Evolutionary conservation across 2,797 vertebrate species (phyloP).

Genomic region (Anabas testudineus): DNA sequence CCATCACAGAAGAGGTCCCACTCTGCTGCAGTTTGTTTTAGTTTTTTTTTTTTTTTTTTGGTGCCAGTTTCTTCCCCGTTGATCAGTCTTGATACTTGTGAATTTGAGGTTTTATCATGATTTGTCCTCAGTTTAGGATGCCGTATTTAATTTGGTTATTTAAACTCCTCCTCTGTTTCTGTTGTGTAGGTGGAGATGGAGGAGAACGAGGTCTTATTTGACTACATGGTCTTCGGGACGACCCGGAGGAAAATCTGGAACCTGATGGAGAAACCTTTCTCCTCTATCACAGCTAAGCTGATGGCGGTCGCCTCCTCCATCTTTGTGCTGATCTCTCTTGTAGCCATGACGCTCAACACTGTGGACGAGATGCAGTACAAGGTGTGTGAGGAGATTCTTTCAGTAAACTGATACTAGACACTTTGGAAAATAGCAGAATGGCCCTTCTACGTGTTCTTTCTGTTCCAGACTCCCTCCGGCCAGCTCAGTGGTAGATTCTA

Average conservation of each 20-base stretch:
- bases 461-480: constrained; percentile 57
- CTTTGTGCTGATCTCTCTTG: constrained; percentile 92
- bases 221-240: constrained; percentile 81
- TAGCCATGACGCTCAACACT: constrained; percentile 93
- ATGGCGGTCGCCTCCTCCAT: constrained; percentile 91
- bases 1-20: constrained; percentile 27
- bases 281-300: constrained; percentile 90
- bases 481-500: constrained; percentile 80
- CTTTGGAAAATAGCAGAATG: too few relatives aligned
- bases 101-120: neutral
- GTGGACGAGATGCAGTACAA: constrained; percentile 93
- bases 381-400: constrained; percentile 33
- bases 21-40: constrained; percentile 17
- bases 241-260: constrained; percentile 88
- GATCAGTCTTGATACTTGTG: constrained; percentile 1
- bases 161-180: too few relatives aligned
- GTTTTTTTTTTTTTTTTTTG: too few relatives aligned
- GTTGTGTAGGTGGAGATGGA: constrained; percentile 80
- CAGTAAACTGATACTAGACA: too few relatives aligned
- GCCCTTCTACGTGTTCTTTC: neutral
- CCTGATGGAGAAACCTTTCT: constrained; percentile 96
- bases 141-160: neutral
- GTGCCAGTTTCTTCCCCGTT: neutral
- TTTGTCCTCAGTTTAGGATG: neutral
- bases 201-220: constrained; percentile 87